A percentile compares a stretch with the other conserved stretches of the same genome.
Conservation (phyloP, 2,888 invertebrate genomes). For the Caenorhabditis sp. region DNA sequence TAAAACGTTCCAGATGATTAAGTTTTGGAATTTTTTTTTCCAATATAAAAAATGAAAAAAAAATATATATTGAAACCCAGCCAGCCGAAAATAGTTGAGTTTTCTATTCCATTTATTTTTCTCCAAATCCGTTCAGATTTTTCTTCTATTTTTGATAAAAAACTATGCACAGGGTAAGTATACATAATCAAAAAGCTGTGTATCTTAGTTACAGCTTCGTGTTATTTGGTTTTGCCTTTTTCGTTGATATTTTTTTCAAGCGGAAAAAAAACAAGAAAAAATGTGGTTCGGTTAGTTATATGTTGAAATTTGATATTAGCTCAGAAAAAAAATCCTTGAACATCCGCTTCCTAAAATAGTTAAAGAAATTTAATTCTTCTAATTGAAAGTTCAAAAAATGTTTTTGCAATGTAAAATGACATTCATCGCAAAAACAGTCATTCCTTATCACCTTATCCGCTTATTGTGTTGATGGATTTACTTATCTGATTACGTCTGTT, state of each 20-base stretch:
- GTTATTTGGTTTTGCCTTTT: background rate
- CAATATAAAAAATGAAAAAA: background rate
- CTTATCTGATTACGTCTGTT: no score
- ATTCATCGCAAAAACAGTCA: no score
- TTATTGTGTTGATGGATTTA: no score
- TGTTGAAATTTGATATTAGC: background rate
- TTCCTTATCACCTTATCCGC: no score
- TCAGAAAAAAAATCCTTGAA: slow-evolving; percentile 3
- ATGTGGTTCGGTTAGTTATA: background rate
- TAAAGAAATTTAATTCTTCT: background rate
- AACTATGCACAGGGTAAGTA: background rate
- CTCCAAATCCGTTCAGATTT: background rate
- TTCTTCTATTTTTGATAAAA: background rate
- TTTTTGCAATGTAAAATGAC: background rate
- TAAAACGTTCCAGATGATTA: slow-evolving; percentile 1
- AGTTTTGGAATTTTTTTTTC: background rate
- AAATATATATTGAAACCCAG: background rate
- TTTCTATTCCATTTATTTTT: background rate
- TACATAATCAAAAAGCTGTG: background rate
- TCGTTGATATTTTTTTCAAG: background rate
- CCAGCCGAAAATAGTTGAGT: background rate
- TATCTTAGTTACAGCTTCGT: slow-evolving; percentile 4
- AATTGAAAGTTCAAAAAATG: background rate
- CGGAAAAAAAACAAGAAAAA: background rate
- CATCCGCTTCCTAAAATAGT: background rate